Percentiles rank a stretch among this genome's conserved stretches.
phyloP scores from a whole-genome alignment of 2,888 invertebrate species.

The Dasypolia templi region DNA sequence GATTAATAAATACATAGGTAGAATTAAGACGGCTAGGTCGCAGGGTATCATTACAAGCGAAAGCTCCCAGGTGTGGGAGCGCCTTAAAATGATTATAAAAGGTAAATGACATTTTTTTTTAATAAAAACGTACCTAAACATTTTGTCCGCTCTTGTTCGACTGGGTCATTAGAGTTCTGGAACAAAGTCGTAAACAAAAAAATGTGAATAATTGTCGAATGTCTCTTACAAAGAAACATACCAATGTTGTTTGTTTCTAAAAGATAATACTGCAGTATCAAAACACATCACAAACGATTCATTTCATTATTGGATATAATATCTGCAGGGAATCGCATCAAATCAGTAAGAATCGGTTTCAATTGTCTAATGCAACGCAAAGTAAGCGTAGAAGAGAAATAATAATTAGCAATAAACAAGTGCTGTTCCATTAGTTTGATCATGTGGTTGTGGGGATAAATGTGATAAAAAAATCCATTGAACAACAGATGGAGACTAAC shows the following conservation, averaged over 20 bases:
- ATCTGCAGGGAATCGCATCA: conserved; percentile 43
- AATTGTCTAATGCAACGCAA: conserved; percentile 54
- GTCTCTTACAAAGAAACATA: background rate
- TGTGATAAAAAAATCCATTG: background rate
- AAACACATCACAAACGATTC: conserved; percentile 1
- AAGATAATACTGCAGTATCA: background rate
- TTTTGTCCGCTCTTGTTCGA: background rate
- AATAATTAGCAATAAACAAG: conserved; percentile 21
- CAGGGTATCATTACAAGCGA: background rate
- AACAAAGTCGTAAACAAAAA: background rate
- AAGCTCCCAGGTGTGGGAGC: background rate
- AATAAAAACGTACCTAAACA: conserved; percentile 9
- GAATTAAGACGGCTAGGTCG: background rate
- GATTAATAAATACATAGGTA: background rate
- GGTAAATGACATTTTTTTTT: too few relatives aligned
- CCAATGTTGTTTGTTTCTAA: background rate
- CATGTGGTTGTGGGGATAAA: conserved; percentile 9
- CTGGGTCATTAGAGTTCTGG: background rate
- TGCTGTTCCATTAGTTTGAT: conserved; percentile 9
- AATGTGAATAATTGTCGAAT: background rate
- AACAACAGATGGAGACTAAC: background rate
- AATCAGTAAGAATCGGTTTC: conserved; percentile 76
- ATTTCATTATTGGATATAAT: background rate
- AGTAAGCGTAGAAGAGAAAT: conserved; percentile 30
- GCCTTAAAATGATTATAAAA: background rate